phyloP scores from a whole-genome alignment of 2,797 vertebrate genomes.

The Cetoscarus ocellatus region DNA sequence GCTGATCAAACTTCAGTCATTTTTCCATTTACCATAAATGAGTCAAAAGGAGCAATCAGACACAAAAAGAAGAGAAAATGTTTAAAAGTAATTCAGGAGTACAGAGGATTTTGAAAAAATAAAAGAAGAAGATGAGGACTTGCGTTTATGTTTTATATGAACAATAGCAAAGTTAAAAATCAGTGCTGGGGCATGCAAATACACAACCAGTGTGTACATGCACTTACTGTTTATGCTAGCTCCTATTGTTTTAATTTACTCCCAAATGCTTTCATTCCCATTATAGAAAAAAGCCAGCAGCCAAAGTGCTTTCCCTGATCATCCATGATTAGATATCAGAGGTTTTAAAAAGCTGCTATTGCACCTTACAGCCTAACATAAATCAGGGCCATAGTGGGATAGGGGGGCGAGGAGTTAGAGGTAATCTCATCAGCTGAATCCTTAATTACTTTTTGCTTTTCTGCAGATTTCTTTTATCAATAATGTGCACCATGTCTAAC shows the following conservation, averaged over 20 bases:
- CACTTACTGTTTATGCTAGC: neutral
- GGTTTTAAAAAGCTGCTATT: slow-evolving; percentile 50
- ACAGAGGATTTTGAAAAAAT: too few species aligned
- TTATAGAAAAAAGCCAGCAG: slow-evolving; percentile 61
- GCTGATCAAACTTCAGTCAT: too few species aligned
- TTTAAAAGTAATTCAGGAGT: too few species aligned
- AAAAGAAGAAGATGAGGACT: too few species aligned
- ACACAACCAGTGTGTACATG: too few species aligned
- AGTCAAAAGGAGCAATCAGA: too few species aligned
- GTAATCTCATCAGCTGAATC: slow-evolving; percentile 48
- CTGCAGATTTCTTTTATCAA: slow-evolving; percentile 2
- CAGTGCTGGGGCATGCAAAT: too few species aligned
- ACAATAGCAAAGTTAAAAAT: too few species aligned
- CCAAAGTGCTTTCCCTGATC: slow-evolving; percentile 62
- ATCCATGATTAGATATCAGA: slow-evolving; percentile 62
- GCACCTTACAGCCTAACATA: slow-evolving; percentile 42
- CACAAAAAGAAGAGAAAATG: too few species aligned
- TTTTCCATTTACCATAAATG: too few species aligned
- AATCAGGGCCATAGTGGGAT: slow-evolving; percentile 27
- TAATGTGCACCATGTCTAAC: slow-evolving; percentile 9
- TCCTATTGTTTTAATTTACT: slow-evolving; percentile 9
- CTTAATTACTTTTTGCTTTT: slow-evolving; percentile 44
- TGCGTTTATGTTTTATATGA: too few species aligned
- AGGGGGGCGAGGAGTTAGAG: neutral
- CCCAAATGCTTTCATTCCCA: slow-evolving; percentile 16